Evolutionary conservation across 2,888 invertebrate genomes (phyloP).

Genomic region (Meteorus colon): DNA sequence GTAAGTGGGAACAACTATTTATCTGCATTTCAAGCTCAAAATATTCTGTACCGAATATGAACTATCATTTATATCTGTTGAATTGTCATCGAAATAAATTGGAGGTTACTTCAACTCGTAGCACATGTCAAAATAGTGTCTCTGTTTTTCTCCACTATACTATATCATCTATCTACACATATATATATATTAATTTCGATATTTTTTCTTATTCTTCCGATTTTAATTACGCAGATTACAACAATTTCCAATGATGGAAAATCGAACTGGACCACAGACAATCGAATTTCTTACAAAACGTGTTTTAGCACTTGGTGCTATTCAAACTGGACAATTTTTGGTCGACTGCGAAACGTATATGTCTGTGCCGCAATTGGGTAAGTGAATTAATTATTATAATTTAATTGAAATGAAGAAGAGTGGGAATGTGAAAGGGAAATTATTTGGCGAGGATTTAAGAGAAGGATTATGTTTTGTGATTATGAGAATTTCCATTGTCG

Average conservation of each 20-base stretch:
- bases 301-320: conserved; percentile 88
- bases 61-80: background rate
- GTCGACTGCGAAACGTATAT: conserved; percentile 97
- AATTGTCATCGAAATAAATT: background rate
- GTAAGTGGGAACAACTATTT: conserved; percentile 69
- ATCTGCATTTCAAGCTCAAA: background rate
- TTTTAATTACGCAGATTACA: conserved; percentile 78
- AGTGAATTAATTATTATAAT: conserved; percentile 52
- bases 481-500: no score
- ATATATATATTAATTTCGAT: background rate
- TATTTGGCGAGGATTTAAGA: no score
- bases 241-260: conserved; percentile 90
- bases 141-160: background rate
- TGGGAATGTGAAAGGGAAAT: no score
- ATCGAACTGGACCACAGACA: conserved; percentile 91
- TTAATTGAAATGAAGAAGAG: background rate
- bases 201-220: conserved; percentile 33
- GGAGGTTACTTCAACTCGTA: background rate
- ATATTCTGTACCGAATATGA: background rate
- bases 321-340: conserved; percentile 90
- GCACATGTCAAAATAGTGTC: background rate
- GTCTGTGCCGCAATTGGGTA: conserved; percentile 83
- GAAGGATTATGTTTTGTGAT: no score
- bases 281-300: conserved; percentile 91
- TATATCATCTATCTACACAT: background rate